Evolutionary conservation across 2,797 vertebrate species (phyloP), one percentile per base, ranked within the genome.

Genomic region (Microtus obscurus): DNA sequence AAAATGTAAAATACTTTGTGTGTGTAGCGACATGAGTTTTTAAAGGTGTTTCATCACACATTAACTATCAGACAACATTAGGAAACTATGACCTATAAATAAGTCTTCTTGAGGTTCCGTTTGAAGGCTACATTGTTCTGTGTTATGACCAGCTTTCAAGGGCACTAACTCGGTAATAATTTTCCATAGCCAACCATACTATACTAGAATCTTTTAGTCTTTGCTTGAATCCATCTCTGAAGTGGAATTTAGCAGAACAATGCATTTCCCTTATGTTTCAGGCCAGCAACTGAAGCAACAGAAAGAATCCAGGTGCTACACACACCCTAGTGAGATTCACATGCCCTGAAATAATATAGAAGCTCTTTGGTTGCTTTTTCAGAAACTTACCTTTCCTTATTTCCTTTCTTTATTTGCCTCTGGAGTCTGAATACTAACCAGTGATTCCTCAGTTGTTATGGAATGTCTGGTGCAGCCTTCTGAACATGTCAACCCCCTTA

Each of bases 361-460:
- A 74, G 77, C 9, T 31, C 31, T 34, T 45, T 73, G 59, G 9
- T 59, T 82, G 74, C 53, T 94, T 80, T 73, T 97, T 96, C 94
- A 96, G 96, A 95, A 94, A 61, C 89, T 96, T 96, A 43, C 95
- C 73, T 97, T 97, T 97, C 87, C 79, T 67, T 91, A 45, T 94
- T 96, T 96, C 73, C 69, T 89, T 91, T 87, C 63, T 73, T 29
- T 96, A 2, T 43, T 51, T 96, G 79, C 94, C 93, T n/a, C 37
- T 80, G 78, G 96, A 98, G 87, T 0, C 94, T 82, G 92, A 98
- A 97, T 94, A 97, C 93, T 97, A 95, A 77, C 48, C 93, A 94
- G 96, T 96, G 95, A 96, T 97, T 91, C 95, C 97, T 96, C 96
- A 94, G 96, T 97, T 97, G 95, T 89, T 97, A 65, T 6, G 86